Conservation (phyloP, 2,113 vertebrate genomes). For the Amphiprion ocellaris region DNA sequence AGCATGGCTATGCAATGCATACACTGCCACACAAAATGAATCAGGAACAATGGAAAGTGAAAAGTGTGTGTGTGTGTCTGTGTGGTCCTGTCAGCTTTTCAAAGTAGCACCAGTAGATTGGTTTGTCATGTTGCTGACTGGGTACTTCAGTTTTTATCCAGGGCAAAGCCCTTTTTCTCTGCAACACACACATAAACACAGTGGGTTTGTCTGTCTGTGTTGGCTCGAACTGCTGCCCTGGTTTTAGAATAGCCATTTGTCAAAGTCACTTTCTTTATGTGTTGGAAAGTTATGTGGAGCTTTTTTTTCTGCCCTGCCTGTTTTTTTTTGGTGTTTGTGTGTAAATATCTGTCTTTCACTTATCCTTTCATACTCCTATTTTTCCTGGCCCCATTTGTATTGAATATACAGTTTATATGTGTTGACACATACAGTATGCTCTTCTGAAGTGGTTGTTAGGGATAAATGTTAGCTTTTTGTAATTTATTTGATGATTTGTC, state of each 20-base stretch:
- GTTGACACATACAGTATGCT: neutral
- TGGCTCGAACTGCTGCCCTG: conserved; percentile 57
- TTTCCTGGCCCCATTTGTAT: neutral
- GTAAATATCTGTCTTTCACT: conserved; percentile 19
- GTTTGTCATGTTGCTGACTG: conserved; percentile 78
- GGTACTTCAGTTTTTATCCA: conserved; percentile 73
- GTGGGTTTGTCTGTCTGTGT: conserved; percentile 48
- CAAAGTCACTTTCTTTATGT: conserved; percentile 64
- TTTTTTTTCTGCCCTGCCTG: conserved; percentile 19
- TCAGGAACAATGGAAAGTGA: conserved; percentile 47
- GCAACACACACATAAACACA: conserved; percentile 54
- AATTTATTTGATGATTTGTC: neutral
- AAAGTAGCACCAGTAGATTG: conserved; percentile 67
- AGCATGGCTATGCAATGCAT: neutral
- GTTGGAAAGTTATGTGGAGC: conserved; percentile 32
- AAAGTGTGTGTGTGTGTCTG: conserved; percentile 4
- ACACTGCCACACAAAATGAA: conserved; percentile 19
- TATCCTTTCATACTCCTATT: conserved; percentile 15
- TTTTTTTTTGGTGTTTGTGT: conserved; percentile 16
- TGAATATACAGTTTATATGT: neutral
- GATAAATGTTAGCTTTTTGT: neutral
- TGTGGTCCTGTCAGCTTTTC: conserved; percentile 69
- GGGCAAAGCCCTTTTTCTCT: conserved; percentile 52
- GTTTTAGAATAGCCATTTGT: conserved; percentile 70
- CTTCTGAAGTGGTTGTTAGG: neutral